phyloP scores from a whole-genome alignment of 2,888 invertebrate species.

The Labia minor region DNA sequence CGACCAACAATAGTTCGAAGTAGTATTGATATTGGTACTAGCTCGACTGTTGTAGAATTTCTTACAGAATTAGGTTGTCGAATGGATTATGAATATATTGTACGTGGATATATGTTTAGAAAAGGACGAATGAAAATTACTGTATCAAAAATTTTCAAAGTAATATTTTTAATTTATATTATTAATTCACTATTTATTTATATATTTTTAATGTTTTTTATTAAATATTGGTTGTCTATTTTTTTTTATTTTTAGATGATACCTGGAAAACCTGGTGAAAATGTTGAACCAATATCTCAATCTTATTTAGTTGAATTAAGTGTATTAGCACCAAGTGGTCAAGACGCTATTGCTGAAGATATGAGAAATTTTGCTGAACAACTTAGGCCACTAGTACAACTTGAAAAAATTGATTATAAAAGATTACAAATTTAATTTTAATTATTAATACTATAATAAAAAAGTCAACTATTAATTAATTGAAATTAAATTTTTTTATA shows the following conservation, averaged over 20 bases:
- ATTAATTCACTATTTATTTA: not conserved
- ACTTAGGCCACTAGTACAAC: slow-evolving; percentile 76
- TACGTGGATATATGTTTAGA: slow-evolving; percentile 87
- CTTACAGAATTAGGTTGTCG: slow-evolving; percentile 83
- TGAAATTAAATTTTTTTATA: slow-evolving; percentile 16
- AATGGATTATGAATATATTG: slow-evolving; percentile 87
- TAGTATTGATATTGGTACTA: slow-evolving; percentile 86
- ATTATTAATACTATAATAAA: too few species aligned
- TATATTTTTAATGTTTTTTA: not conserved
- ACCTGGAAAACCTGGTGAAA: slow-evolving; percentile 57
- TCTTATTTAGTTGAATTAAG: slow-evolving; percentile 91
- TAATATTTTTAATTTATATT: slow-evolving; percentile 28
- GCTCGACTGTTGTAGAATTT: slow-evolving; percentile 80
- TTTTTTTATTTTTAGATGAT: slow-evolving; percentile 41
- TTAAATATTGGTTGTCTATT: not conserved
- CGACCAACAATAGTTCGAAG: slow-evolving; percentile 83
- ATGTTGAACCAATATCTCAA: slow-evolving; percentile 74
- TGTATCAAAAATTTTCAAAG: slow-evolving; percentile 84
- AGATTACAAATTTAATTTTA: slow-evolving; percentile 42
- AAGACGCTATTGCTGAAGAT: slow-evolving; percentile 91
- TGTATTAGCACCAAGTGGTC: slow-evolving; percentile 77
- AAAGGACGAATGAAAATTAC: slow-evolving; percentile 96
- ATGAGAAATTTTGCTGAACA: slow-evolving; percentile 93
- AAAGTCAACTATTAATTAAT: slow-evolving; percentile 27
- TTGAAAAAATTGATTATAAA: slow-evolving; percentile 89